Base-by-base conservation (phyloP, 2,888 invertebrate genomes). In the Sphaerophoria taeniata region DNA sequence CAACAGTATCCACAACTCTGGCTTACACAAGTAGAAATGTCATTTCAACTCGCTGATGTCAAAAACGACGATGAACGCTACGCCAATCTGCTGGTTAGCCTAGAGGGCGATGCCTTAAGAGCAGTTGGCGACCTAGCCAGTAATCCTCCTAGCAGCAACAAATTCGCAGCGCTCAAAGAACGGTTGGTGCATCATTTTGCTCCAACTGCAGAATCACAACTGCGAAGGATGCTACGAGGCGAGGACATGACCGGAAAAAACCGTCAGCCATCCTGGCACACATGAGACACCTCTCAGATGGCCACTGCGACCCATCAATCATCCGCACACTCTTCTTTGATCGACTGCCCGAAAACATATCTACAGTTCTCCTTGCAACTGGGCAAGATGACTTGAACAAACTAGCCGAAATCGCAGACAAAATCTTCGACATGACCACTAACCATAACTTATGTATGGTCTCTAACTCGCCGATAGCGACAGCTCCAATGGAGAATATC, bases 21-120 rank as follows among this genome's bases (percentile, higher is more conserved):
- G 24, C 24, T 24, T 24, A 24, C 24, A 24, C 24, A 24, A 24
- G 24, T 24, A 24, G 24, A 24, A 24, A 24, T 24, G 24, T 24
- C 24, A 24, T 24, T 24, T 24, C 24, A 71, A 71, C 24, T 71
- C 14, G 60, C 5, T n/a, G 60, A 39, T 3, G 39, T 60, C 39
- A 49, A 16, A 34, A 60, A 39, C 39, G 72, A 71, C 16, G 39
- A 58, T 12, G 71, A 58, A 34, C 71, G 58, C 16, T 71, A 71
- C 24, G 71, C 58, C 47, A 47, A 58, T 39, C 61, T 72, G 16
- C 43, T 72, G 9, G 61, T 72, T n/a, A 61, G 72, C 14, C 72
- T 72, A 5, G 72, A 72, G n/a, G 72, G 58, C 14, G 72, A 72
- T n/a, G 60, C 72, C 7, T 72, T 58, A 49, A 45, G 49, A 60